These are phyloP conservation scores for Drosophila punjabiensis DNA, from an alignment of 1,140 invertebrate genomes.

Conservation along the genomic window DNA sequence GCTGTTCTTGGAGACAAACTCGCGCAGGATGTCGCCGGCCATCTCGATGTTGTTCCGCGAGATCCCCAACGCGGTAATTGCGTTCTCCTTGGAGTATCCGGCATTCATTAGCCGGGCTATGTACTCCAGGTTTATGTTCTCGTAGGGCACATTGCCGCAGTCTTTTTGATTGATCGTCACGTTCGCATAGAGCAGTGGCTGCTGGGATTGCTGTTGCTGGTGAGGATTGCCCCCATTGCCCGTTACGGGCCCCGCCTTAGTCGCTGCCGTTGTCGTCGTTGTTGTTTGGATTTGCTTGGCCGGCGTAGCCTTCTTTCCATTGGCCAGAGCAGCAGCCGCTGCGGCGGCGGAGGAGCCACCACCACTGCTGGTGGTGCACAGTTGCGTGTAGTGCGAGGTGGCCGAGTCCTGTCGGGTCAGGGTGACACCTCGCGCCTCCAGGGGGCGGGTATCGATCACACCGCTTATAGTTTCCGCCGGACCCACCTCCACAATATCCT, in stretches of 20 bases:
- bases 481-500: slow-evolving; percentile 87
- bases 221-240: slow-evolving; percentile 30
- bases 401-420: slow-evolving; percentile 49
- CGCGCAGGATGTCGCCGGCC: slow-evolving; percentile 97
- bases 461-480: slow-evolving; percentile 89
- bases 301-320: slow-evolving; percentile 58
- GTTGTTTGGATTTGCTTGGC: slow-evolving; percentile 31
- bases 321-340: slow-evolving; percentile 42
- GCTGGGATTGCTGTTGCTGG: slow-evolving; percentile 51
- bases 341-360: slow-evolving; percentile 32
- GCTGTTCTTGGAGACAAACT: slow-evolving; percentile 89
- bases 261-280: slow-evolving; percentile 39
- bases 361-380: slow-evolving; percentile 72
- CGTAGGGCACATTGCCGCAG: slow-evolving; percentile 88
- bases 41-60: slow-evolving; percentile 96
- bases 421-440: slow-evolving; percentile 76
- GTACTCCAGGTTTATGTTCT: slow-evolving; percentile 96
- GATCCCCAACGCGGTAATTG: slow-evolving; percentile 95
- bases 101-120: slow-evolving; percentile 94
- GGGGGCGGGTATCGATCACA: slow-evolving; percentile 87
- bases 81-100: slow-evolving; percentile 95
- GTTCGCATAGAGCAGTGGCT: slow-evolving; percentile 83
- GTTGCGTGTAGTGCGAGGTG: slow-evolving; percentile 73
- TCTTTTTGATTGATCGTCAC: slow-evolving; percentile 85
- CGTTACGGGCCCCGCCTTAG: slow-evolving; percentile 25